Conservation (phyloP, 2,113 vertebrate genomes). For the Mungos mungo region DNA sequence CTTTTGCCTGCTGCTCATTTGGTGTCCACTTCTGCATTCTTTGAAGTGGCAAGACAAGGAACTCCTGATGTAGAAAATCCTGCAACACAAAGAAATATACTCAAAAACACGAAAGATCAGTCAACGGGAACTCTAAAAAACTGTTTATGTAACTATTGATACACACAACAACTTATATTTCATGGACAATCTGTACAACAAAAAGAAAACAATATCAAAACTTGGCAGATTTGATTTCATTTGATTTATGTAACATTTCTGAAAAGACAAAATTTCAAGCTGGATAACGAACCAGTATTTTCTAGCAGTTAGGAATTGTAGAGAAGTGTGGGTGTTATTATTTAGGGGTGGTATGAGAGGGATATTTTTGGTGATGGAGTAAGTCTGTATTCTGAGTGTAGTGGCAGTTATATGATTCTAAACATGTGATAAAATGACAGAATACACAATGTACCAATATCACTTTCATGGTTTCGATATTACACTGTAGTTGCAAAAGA, state of each 20-base stretch:
- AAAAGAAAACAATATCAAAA: not conserved
- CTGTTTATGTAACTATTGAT: not conserved
- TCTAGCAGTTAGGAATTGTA: not conserved
- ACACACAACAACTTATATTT: not conserved
- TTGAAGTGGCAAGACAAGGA: too few relatives aligned
- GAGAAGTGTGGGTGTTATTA: not conserved
- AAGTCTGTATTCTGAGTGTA: not conserved
- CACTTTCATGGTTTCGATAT: not conserved
- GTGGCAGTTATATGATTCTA: not conserved
- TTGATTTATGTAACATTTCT: not conserved
- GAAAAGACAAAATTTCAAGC: not conserved
- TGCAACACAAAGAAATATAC: not conserved
- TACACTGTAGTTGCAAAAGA: not conserved
- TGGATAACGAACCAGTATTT: not conserved
- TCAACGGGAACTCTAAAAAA: not conserved
- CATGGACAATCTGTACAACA: not conserved
- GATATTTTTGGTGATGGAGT: not conserved
- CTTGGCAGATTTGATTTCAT: not conserved
- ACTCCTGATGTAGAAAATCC: too few relatives aligned
- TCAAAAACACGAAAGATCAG: not conserved
- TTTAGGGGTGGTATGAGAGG: not conserved
- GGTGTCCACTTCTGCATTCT: too few relatives aligned
- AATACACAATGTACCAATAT: not conserved
- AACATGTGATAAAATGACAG: not conserved
- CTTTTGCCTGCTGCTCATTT: too few relatives aligned